Base-by-base conservation (phyloP, 2,797 vertebrate species). In the Chromis chromis region DNA sequence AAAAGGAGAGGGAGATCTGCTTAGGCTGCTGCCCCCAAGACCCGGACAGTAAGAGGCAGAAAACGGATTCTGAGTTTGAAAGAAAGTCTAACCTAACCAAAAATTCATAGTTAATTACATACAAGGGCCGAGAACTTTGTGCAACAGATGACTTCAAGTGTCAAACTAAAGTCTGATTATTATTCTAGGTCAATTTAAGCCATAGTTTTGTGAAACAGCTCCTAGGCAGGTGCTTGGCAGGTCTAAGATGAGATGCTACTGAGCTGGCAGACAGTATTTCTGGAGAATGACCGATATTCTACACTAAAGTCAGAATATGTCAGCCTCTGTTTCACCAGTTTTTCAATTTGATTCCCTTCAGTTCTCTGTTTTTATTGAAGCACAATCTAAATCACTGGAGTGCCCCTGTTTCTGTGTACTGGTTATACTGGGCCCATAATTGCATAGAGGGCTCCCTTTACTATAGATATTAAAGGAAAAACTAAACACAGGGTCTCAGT, bases 361-460 rank as follows among this genome's bases (percentile, higher is more conserved):
- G 13, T 17, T 14, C 24, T 25, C 22, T 1, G 13, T 6, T 24
- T 27, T 27, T 14, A 8, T 4, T 6, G 3, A 21, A 11, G 1
- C 25, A 49, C 17, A 49, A 25, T 53, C 5, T 52, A 57, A 72
- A 75, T 52, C 1, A 1, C 24, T 59, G 61, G 40, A 69, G 49
- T 70, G 6, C 27, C 60, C 53, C 39, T 42, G 50, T 67, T 24
- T 52, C 53, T 76, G 33, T 68, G 57, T 40, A 42, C 44, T 70
- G 66, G 17, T 74, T 65, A 65, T 46, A 68, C 70, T 65, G 66
- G 60, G 78, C 62, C 72, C 76, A 73, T 68, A 70, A 48, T 82
- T 85, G 83, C 81, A 89, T 84, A 86, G 82, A 78, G 81, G 76
- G 60, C 70, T 83, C 60, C 53, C 24, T 70, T 84, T 65, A 65